Conservation (phyloP, 2,888 invertebrate genomes). For the Aplocera efformata region DNA sequence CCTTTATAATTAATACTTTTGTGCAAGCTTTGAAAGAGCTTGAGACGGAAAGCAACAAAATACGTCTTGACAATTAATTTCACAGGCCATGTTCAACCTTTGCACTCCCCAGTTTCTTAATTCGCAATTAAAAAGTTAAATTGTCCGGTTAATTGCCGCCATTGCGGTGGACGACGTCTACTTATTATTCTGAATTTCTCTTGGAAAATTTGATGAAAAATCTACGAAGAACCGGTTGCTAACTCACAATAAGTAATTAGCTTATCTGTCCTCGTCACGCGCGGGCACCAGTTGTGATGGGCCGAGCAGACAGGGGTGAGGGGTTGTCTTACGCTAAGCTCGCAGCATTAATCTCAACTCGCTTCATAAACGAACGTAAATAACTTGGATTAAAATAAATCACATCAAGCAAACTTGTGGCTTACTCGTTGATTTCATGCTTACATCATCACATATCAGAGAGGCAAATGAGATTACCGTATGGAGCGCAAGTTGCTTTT, state of each 20-base stretch:
- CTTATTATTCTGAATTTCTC: slow-evolving; percentile 65
- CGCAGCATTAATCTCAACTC: slow-evolving; percentile 61
- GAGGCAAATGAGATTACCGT: slow-evolving; percentile 5
- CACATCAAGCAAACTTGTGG: slow-evolving; percentile 46
- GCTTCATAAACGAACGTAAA: slow-evolving; percentile 63
- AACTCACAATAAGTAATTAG: slow-evolving; percentile 74
- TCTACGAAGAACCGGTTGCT: slow-evolving; percentile 56
- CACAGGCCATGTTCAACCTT: slow-evolving; percentile 59
- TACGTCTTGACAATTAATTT: slow-evolving; percentile 46
- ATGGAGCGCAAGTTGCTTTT: slow-evolving; percentile 16
- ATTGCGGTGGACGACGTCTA: slow-evolving; percentile 67
- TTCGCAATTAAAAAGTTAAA: slow-evolving; percentile 77
- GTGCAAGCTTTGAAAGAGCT: slow-evolving; percentile 2
- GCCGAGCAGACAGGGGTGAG: slow-evolving; percentile 31
- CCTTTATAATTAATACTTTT: neutral
- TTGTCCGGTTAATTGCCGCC: slow-evolving; percentile 73
- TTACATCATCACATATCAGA: slow-evolving; percentile 11
- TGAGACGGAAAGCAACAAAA: slow-evolving; percentile 13
- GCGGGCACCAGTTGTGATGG: slow-evolving; percentile 38
- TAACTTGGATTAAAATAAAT: slow-evolving; percentile 61
- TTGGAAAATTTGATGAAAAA: slow-evolving; percentile 63
- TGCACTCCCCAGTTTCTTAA: slow-evolving; percentile 66
- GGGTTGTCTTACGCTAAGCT: slow-evolving; percentile 59
- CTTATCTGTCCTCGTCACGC: slow-evolving; percentile 72
- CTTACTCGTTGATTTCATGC: slow-evolving; percentile 37